Evolutionary conservation across 1,140 invertebrate species (phyloP).

Genomic region (Cydia pomonella): DNA sequence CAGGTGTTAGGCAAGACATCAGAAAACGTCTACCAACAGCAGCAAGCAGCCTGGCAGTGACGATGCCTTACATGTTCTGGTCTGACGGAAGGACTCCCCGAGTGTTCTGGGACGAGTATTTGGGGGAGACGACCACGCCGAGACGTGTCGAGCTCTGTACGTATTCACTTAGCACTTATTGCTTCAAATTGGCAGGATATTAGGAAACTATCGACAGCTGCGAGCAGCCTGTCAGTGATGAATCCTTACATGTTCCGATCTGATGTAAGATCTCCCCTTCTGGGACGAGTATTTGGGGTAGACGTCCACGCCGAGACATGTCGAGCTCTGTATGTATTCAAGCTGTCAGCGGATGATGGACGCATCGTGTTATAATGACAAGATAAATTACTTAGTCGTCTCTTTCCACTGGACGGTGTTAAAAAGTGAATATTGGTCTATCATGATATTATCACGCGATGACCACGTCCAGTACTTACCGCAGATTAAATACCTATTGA

Average conservation of each 20-base stretch:
- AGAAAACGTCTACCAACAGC: constrained; percentile 68
- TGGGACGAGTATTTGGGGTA: constrained; percentile 82
- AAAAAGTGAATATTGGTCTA: no score
- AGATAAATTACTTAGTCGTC: no score
- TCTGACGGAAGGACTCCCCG: constrained; percentile 74
- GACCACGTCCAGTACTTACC: no score
- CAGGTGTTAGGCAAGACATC: constrained; percentile 58
- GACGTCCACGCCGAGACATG: constrained; percentile 65
- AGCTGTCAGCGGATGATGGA: no score
- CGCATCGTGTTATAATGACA: no score
- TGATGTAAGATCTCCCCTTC: constrained; percentile 74
- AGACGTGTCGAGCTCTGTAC: constrained; percentile 65
- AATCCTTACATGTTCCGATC: constrained; percentile 84
- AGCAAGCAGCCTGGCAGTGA: constrained; percentile 79
- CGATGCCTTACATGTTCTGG: constrained; percentile 84
- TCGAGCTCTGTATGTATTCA: constrained; percentile 50
- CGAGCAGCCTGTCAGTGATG: constrained; percentile 80
- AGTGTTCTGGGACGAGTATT: constrained; percentile 83
- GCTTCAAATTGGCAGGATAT: constrained; percentile 58
- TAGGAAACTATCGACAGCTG: constrained; percentile 68
- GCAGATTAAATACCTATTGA: no score
- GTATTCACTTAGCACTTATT: constrained; percentile 34
- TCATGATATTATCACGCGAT: no score
- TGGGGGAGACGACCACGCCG: constrained; percentile 58
- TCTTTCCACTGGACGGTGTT: no score